Evolutionary conservation across 2,888 invertebrate species (phyloP).

Genomic region (Platycheirus albimanus): DNA sequence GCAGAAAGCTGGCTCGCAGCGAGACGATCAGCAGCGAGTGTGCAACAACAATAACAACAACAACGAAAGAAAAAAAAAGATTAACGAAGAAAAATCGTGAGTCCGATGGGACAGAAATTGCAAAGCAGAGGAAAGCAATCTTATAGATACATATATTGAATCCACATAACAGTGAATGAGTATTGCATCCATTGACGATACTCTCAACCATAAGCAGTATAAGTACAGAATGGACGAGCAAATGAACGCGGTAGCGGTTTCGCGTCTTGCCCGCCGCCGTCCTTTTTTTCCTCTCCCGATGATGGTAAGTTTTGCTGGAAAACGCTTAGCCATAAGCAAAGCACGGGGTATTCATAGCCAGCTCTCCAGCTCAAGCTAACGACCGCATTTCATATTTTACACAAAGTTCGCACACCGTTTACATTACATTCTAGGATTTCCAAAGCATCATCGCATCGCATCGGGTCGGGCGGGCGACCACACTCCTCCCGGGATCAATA

Average conservation of each 20-base stretch:
- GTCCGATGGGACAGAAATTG: slow-evolving; percentile 49
- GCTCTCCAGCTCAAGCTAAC: slow-evolving; percentile 61
- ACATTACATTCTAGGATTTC: slow-evolving; percentile 74
- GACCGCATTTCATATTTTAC: slow-evolving; percentile 72
- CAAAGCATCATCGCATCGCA: slow-evolving; percentile 17
- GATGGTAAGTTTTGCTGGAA: too few relatives aligned
- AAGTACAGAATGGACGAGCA: not conserved
- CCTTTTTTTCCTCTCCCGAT: too few relatives aligned
- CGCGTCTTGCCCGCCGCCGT: slow-evolving; percentile 54
- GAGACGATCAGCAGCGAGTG: slow-evolving; percentile 5
- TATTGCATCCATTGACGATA: slow-evolving; percentile 33
- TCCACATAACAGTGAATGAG: slow-evolving; percentile 64
- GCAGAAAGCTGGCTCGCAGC: slow-evolving; percentile 24
- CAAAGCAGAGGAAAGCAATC: slow-evolving; percentile 35
- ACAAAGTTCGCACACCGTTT: slow-evolving; percentile 76
- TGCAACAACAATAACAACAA: not conserved
- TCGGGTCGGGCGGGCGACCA: slow-evolving; percentile 24
- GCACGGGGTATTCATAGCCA: slow-evolving; percentile 1
- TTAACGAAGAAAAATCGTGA: slow-evolving; percentile 66
- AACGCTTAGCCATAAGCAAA: slow-evolving; percentile 62
- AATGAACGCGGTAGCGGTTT: slow-evolving; percentile 70
- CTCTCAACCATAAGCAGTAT: too few relatives aligned
- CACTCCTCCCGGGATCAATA: slow-evolving; percentile 68
- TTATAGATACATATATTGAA: slow-evolving; percentile 70
- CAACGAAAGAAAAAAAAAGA: not conserved